Percentiles rank a stretch among this genome's conserved stretches.
Evolutionary conservation across 2,888 invertebrate genomes (phyloP).

Genomic region (Schrankia costaestrigalis): DNA sequence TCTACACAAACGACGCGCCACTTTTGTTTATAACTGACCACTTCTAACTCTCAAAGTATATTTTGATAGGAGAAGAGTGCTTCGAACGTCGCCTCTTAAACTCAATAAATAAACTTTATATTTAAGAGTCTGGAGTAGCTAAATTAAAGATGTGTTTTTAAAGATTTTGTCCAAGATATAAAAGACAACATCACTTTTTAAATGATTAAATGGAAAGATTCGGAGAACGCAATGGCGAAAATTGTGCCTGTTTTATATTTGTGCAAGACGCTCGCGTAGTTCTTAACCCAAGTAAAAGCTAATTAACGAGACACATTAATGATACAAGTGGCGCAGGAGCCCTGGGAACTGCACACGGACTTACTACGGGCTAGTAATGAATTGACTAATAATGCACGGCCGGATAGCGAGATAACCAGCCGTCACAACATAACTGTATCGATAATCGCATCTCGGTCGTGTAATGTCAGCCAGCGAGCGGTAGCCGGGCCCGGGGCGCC

Average conservation of each 20-base stretch:
- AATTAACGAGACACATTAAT: constrained; percentile 50
- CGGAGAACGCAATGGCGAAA: constrained; percentile 42
- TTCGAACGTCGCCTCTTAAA: constrained; percentile 44
- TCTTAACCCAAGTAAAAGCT: constrained; percentile 54
- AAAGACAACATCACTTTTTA: constrained; percentile 17
- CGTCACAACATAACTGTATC: constrained; percentile 73
- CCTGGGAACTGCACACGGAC: constrained; percentile 42
- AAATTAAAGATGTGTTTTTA: constrained; percentile 37
- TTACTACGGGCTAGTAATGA: constrained; percentile 38
- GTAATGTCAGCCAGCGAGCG: constrained; percentile 57
- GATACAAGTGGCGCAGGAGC: constrained; percentile 41
- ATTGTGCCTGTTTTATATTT: too few species aligned
- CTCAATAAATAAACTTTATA: constrained; percentile 59
- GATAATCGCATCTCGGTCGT: constrained; percentile 67
- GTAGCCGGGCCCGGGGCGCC: constrained; percentile 54
- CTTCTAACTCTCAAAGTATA: constrained; percentile 59
- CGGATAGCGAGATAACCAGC: constrained; percentile 59
- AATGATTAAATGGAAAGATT: too few species aligned
- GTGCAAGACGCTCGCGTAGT: constrained; percentile 39
- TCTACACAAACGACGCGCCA: constrained; percentile 55
- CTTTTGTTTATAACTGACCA: constrained; percentile 79
- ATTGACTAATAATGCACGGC: constrained; percentile 56
- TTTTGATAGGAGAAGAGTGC: constrained; percentile 54
- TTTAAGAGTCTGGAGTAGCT: constrained; percentile 28
- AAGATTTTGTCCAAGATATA: constrained; percentile 42